A percentile compares a stretch with the other conserved stretches of the same genome.
phyloP scores from a whole-genome alignment of 2,113 vertebrate species.

The Apteryx mantelli region DNA sequence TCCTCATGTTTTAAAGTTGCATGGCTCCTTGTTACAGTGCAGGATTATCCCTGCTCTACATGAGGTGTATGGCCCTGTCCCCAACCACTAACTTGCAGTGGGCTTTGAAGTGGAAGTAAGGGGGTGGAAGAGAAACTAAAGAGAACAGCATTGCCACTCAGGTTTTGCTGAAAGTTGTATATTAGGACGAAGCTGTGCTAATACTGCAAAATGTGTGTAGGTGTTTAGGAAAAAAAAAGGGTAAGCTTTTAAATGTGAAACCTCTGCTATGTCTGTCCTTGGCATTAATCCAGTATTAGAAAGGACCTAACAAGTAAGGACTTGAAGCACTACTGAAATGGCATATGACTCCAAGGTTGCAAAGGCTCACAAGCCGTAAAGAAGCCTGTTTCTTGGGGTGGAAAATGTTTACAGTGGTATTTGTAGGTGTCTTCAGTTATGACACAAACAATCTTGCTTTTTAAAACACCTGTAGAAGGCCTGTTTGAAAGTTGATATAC shows the following conservation, averaged over 20 bases:
- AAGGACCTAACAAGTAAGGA: constrained; percentile 40
- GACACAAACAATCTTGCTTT: constrained; percentile 1
- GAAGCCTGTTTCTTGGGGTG: constrained; percentile 42
- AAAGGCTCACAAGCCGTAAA: constrained; percentile 44
- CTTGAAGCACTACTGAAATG: constrained; percentile 33
- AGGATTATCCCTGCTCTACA: background rate
- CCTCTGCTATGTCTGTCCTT: constrained; percentile 51
- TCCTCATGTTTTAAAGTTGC: background rate
- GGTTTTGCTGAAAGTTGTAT: background rate
- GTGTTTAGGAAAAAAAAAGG: background rate
- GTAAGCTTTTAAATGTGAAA: background rate
- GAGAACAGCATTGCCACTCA: background rate
- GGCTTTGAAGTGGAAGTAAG: background rate
- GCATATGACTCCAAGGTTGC: constrained; percentile 66
- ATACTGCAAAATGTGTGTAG: background rate
- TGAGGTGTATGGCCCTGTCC: background rate
- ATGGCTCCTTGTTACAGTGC: background rate
- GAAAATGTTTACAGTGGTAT: constrained; percentile 58
- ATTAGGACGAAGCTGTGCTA: background rate
- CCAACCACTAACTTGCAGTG: background rate
- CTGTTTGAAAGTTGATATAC: background rate
- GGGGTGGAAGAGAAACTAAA: background rate
- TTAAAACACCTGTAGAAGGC: constrained; percentile 17
- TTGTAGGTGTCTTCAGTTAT: constrained; percentile 52
- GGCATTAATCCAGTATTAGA: constrained; percentile 40